These are phyloP conservation scores for Smithornis capensis DNA, from an alignment of 2,113 vertebrate genomes.

Conservation along the genomic window DNA sequence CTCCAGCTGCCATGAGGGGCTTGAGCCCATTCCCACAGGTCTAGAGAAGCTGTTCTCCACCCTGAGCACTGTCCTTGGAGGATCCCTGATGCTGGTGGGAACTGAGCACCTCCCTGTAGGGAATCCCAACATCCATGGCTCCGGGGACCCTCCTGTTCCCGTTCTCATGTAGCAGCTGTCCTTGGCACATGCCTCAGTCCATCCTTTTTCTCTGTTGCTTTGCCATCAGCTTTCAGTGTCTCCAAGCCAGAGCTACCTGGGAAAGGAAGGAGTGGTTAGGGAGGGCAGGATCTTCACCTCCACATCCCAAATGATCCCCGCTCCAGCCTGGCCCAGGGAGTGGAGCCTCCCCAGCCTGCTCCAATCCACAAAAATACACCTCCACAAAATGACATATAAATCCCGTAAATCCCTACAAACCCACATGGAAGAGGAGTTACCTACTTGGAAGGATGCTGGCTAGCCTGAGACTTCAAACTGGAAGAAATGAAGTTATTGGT, in stretches of 20 bases:
- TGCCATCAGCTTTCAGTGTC: background rate
- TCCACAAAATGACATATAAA: fast-evolving
- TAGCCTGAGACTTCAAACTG: conserved; percentile 73
- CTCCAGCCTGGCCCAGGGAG: background rate
- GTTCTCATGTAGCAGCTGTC: fast-evolving
- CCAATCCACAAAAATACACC: background rate
- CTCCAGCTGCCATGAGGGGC: background rate
- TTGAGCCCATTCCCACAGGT: fast-evolving
- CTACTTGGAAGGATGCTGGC: conserved; percentile 57
- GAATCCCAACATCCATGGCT: fast-evolving
- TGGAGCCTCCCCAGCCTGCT: background rate
- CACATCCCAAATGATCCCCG: fast-evolving
- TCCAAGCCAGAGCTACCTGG: background rate
- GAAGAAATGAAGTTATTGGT: conserved; percentile 71
- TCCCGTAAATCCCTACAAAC: fast-evolving
- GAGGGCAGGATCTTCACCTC: background rate
- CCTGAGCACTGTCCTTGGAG: background rate
- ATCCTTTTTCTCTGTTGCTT: background rate
- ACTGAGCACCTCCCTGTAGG: background rate
- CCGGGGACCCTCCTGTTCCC: background rate
- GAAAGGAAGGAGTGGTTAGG: background rate
- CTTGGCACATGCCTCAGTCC: background rate
- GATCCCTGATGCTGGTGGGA: background rate
- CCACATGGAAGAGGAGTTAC: background rate
- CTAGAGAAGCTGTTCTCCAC: background rate